Percentiles rank a stretch among this genome's conserved stretches.
Evolutionary conservation across 2,113 vertebrate species (phyloP).

Genomic region (Poeciliopsis occidentalis): DNA sequence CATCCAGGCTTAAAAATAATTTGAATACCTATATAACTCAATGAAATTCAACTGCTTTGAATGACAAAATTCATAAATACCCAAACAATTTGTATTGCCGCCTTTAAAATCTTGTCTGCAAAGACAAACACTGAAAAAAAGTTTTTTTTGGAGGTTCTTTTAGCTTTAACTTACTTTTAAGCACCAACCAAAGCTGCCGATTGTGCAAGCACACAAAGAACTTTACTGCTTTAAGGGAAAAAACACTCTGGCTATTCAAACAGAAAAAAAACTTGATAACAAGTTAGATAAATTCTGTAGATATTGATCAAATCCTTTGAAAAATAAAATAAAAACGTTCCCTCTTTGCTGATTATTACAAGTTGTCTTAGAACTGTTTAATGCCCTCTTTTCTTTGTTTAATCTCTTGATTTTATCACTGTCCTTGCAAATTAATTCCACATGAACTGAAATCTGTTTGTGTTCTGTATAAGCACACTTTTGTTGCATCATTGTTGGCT

Average conservation of each 20-base stretch:
- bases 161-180: conserved; percentile 45
- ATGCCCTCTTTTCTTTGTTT: neutral
- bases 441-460: neutral
- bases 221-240: conserved; percentile 26
- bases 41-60: conserved; percentile 59
- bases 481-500: neutral
- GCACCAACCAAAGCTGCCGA: conserved; percentile 16
- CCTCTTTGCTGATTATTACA: neutral
- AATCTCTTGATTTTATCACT: neutral
- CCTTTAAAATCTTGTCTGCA: conserved; percentile 49
- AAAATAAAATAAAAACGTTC: neutral
- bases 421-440: neutral
- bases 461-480: neutral
- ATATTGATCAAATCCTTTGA: conserved; percentile 11
- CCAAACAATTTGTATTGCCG: conserved; percentile 60
- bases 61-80: conserved; percentile 63
- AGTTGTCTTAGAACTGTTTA: neutral
- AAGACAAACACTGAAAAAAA: conserved; percentile 58
- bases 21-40: conserved; percentile 66
- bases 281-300: neutral
- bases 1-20: conserved; percentile 64
- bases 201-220: conserved; percentile 36
- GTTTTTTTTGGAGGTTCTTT: conserved; percentile 7
- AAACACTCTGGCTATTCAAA: neutral
- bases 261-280: conserved; percentile 1